Base-by-base conservation (phyloP, 2,113 vertebrate species). In the Engystomops pustulosus region DNA sequence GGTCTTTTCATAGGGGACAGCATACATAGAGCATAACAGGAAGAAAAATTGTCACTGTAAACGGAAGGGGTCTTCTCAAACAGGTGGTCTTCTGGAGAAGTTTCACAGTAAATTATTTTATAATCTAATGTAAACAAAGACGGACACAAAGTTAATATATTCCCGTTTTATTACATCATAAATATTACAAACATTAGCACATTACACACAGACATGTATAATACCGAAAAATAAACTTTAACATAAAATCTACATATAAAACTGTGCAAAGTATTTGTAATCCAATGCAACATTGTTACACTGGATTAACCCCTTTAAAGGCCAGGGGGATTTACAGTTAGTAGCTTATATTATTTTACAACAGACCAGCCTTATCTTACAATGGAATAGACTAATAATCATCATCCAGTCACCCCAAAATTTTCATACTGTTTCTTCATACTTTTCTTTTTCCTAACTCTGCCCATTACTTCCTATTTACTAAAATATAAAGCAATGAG, bases 101-200 rank as follows among this genome's bases (percentile, higher is more conserved):
- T n/a, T n/a, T n/a, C n/a, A n/a, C n/a, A n/a, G n/a, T n/a, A n/a
- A n/a, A n/a, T n/a, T n/a, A n/a, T n/a, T n/a, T 6, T 2, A 5
- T 69, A 8, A 8, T 49, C 44, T 51, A 3, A 51, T 55, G 3
- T 23, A 20, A 34, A 53, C 2, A 9, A 45, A 81, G 8, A 53
- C 14, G 7, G 6, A 14, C 27, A 70, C 9, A 38, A 34, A 23
- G 15, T 34, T 53, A 11, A 69, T 49, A 81, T 36, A 20, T 32
- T 68, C 47, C 65, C 25, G 12, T 81, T 81, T 81, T 81, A 81
- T 81, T 81, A 80, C 27, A 81, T 49, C 62, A 51, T 51, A 51
- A 80, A 68, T 47, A 18, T 58, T 10, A 27, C 76, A 62, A 38
- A 44, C 53, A 62, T 65, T n/a, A 60, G 55, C 15, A 23, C 32